Evolutionary conservation across 2,888 invertebrate genomes (phyloP), one percentile per base, ranked within the genome.

Genomic region (Mycalesis mineus): DNA sequence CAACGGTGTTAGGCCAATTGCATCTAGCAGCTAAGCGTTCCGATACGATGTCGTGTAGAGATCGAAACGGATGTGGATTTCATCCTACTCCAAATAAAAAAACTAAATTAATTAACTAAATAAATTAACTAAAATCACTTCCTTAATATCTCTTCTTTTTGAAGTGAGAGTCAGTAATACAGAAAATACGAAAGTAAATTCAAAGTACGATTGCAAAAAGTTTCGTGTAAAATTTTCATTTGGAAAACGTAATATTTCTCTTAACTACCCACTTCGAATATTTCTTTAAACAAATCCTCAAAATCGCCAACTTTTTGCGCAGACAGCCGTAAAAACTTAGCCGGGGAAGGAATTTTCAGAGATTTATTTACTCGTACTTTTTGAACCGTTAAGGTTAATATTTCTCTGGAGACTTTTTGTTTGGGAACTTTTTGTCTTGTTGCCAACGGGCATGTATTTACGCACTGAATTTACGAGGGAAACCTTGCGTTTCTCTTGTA

Each of bases 311-410:
- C 15, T 51, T 40, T 40, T 41, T 41, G 39, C 40, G 41, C 51
- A 51, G 51, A 41, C 51, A 51, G 51, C 28, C 51, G 31, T 51
- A 51, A 51, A 51, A 51, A 51, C 51, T 51, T 41, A 5, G 51
- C 8, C 9, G 7, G 51, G 14, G 51, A 29, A 51, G 51, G 15
- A 40, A 51, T 51, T 51, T 51, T 40, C 28, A 28, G 15, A 50
- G 49, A 51, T 51, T 51, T 51, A 41, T 51, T 41, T 31, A 51
- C n/a, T n/a, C n/a, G n/a, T n/a, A n/a, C 51, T 28, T 51, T 51
- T 41, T 29, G 51, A 41, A 29, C 15, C 33, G 31, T 14, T 33
- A 15, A 47, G 47, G 47, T 14, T 47, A 15, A 7, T 11, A 47
- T 33, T 5, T 11, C 47, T 15, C 47, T 47, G 13, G 29, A 5